Base-by-base conservation (phyloP, 2,113 vertebrate genomes). In the Antigone vipio region DNA sequence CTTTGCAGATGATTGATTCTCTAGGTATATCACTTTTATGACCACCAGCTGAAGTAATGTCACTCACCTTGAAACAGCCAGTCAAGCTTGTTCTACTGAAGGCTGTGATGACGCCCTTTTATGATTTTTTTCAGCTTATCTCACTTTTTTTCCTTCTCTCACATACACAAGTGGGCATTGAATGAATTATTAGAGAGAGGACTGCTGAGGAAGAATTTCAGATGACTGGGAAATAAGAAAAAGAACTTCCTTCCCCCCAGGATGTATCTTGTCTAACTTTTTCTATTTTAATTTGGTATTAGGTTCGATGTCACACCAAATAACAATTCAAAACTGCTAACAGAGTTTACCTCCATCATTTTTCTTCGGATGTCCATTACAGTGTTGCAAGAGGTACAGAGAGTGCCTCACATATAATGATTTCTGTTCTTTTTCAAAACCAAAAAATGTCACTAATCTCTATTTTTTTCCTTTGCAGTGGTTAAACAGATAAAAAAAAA, bases 1-100 rank as follows among this genome's bases (percentile, higher is more conserved):
- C 13, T 91, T 87, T 77, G 52, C 89, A 95, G 80, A 88, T 77
- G 75, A 69, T 64, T 78, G 80, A 92, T 86, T 97, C 82, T 86
- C 58, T 50, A 62, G 67, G 75, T 88, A 75, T 74, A 68, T 84
- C 91, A 84, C 59, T 92, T 97, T 93, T 90, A 94, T 74, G 74
- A 93, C 50, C 68, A 91, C 47, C 63, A 96, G 71, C 52, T 96
- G 74, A 89, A 74, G 80, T 91, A 83, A 69, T 92, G 88, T 89
- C 93, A 88, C 72, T 94, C 92, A 94, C 78, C 87, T 96, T 94
- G 92, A 96, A 95, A 82, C 20, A 93, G 27, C 5, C 56, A 66
- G 83, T 88, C 63, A 93, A 69, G 60, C 50, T 76, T 71, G 11
- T 79, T 87, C 78, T 74, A 38, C 27, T 87, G 66, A 94, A 86